Percentiles rank a stretch among this genome's conserved stretches.
Evolutionary conservation across 2,888 invertebrate genomes (phyloP).

Genomic region (Lamellibrachia columna): DNA sequence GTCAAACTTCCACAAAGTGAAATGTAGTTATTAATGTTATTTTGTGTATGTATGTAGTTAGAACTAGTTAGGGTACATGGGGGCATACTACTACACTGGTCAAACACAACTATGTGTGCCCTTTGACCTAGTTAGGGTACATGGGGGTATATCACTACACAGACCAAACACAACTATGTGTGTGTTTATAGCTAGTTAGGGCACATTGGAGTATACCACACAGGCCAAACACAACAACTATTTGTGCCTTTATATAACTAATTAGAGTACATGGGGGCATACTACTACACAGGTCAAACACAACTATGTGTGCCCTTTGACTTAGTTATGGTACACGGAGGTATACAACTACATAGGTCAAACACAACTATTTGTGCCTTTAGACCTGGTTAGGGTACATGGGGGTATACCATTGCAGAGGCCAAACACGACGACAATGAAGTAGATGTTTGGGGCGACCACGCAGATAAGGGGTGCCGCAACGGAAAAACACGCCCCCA

Average conservation of each 20-base stretch:
- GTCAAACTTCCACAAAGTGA: too few species aligned
- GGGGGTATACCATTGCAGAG: constrained; percentile 33
- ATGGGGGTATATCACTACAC: neutral
- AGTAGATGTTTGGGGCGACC: constrained; percentile 44
- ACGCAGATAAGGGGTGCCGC: constrained; percentile 42
- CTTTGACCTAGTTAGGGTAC: neutral
- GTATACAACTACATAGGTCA: neutral
- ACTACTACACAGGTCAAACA: too few species aligned
- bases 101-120: neutral
- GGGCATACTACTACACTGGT: neutral
- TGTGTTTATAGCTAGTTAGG: neutral
- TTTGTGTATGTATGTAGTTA: too few species aligned
- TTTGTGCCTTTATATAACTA: too few species aligned
- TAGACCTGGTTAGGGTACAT: too few species aligned
- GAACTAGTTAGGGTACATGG: neutral
- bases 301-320: too few species aligned
- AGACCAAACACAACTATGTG: neutral
- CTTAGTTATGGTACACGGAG: neutral
- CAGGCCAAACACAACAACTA: neutral
- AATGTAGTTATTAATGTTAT: too few species aligned
- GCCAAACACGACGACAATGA: constrained; percentile 39
- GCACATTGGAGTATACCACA: neutral
- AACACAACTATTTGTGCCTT: neutral
- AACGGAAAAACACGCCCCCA: constrained; percentile 43
- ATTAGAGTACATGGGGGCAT: too few species aligned